These are phyloP conservation scores for Calliopsis andreniformis DNA, from an alignment of 1,140 invertebrate species.

Conservation along the genomic window DNA sequence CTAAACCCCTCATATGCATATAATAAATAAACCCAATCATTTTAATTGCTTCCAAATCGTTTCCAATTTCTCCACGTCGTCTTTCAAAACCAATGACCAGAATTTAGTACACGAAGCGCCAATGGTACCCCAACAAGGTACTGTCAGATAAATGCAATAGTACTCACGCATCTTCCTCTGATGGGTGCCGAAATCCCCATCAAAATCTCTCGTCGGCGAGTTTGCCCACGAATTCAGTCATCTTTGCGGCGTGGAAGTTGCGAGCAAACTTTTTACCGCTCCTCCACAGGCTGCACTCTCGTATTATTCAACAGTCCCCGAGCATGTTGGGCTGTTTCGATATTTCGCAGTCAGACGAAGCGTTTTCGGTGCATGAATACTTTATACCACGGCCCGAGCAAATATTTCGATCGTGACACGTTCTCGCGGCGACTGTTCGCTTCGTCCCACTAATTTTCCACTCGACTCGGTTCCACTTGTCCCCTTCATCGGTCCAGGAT, in stretches of 20 bases:
- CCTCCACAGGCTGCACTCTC: neutral
- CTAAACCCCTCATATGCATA: no score
- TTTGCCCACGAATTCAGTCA: neutral
- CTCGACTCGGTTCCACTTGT: no score
- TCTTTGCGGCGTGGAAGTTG: neutral
- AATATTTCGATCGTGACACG: neutral
- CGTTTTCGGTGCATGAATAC: neutral
- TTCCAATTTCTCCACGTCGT: no score
- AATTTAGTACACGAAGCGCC: no score
- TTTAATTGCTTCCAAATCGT: no score
- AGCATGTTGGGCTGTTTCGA: neutral
- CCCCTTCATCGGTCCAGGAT: neutral
- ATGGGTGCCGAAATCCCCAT: neutral
- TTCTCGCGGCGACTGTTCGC: neutral
- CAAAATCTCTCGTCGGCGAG: neutral
- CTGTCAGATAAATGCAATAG: neutral
- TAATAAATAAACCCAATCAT: no score
- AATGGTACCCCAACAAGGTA: neutral
- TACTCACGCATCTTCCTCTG: constrained; percentile 40
- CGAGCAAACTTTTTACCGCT: neutral
- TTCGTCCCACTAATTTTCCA: neutral
- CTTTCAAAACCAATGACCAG: no score
- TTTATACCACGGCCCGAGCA: neutral
- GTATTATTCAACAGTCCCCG: constrained; percentile 16
- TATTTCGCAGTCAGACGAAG: neutral